Conservation (phyloP, 2,888 invertebrate species). For the Antheraea assamensis region DNA sequence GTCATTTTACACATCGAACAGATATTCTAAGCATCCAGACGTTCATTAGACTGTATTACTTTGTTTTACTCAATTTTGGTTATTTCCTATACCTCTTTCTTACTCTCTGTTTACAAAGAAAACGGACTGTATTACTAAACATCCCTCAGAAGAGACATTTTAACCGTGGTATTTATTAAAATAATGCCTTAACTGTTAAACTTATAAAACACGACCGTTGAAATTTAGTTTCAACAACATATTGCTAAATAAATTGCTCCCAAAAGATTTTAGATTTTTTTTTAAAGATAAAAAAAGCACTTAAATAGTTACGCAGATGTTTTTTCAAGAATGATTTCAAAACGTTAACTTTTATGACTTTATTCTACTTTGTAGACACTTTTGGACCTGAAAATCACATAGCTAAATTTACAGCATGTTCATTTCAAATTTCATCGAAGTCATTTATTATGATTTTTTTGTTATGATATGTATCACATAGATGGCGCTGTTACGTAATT, state of each 20-base stretch:
- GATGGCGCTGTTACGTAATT: too few relatives aligned
- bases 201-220: not conserved
- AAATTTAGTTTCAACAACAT: not conserved
- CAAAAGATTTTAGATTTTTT: not conserved
- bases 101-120: too few relatives aligned
- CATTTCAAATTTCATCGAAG: too few relatives aligned
- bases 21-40: not conserved
- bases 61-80: too few relatives aligned
- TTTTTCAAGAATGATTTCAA: not conserved
- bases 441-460: too few relatives aligned
- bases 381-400: not conserved
- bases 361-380: not conserved
- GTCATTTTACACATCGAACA: not conserved
- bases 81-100: too few relatives aligned
- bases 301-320: not conserved
- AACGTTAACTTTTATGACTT: not conserved
- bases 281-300: not conserved
- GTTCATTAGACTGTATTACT: too few relatives aligned
- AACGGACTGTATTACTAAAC: too few relatives aligned
- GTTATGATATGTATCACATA: too few relatives aligned
- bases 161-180: not conserved
- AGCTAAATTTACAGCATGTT: not conserved
- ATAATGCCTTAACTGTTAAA: not conserved
- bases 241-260: not conserved
- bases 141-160: not conserved